These are phyloP conservation scores for Lordiphosa fenestrarum DNA, from an alignment of 2,888 invertebrate species.

Conservation along the genomic window DNA sequence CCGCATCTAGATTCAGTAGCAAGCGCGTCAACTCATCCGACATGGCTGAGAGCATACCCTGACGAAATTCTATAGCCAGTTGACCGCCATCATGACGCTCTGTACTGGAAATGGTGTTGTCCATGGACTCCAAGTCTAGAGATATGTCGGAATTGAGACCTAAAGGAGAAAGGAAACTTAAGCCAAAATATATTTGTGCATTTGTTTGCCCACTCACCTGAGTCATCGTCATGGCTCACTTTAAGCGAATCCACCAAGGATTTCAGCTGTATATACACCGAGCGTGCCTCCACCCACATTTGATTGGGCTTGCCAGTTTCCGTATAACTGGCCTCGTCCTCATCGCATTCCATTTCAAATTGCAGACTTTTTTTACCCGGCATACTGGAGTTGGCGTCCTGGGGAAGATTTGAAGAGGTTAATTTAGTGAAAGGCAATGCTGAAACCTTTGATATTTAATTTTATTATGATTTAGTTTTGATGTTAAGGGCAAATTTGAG, in stretches of 20 bases:
- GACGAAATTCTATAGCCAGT: constrained; percentile 82
- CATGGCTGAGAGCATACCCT: constrained; percentile 85
- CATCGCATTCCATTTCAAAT: constrained; percentile 93
- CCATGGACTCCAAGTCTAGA: constrained; percentile 82
- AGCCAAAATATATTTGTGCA: neutral
- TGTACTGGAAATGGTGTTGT: constrained; percentile 79
- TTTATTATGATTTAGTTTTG: too few species aligned
- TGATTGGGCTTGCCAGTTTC: constrained; percentile 81
- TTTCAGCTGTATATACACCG: constrained; percentile 87
- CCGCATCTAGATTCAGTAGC: constrained; percentile 87
- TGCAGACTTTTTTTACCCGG: constrained; percentile 86
- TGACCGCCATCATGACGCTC: constrained; percentile 64
- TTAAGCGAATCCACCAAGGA: constrained; percentile 87
- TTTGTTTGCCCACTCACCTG: constrained; percentile 81
- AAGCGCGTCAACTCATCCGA: constrained; percentile 88
- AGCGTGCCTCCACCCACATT: constrained; percentile 85
- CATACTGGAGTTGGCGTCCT: constrained; percentile 76
- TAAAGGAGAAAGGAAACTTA: constrained; percentile 53
- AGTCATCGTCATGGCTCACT: constrained; percentile 88
- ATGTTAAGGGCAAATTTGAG: too few species aligned
- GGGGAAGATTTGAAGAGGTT: constrained; percentile 1
- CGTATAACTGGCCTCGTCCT: constrained; percentile 82
- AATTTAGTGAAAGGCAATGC: neutral
- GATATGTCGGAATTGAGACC: constrained; percentile 87
- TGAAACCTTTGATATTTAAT: neutral